Evolutionary conservation across 92 coral and sea anemone genomes (phyloP), one percentile per base, ranked within the genome.

Genomic region (Palythoa grandiflora): DNA sequence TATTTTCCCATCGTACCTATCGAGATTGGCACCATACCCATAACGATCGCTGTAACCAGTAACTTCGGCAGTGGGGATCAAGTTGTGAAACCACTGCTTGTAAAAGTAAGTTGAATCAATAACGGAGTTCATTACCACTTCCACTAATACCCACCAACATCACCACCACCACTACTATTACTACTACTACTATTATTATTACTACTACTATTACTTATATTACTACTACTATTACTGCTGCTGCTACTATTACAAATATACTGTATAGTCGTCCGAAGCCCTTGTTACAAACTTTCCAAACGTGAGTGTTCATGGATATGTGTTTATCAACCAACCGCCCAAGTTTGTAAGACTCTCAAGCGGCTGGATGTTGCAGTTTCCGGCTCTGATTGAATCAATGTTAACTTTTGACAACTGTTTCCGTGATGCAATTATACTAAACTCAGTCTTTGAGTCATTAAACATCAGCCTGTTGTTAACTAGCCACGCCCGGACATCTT

Each of bases 391-490:
- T 19, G 84, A 86, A 70, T 74, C 65, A 50, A 86, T 35, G 51
- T 48, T 20, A 28, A 86, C 84, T 68, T 75, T 86, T 38, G 83
- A 39, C 71, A 75, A 57, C 89, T 73, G 89, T 68, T 86, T 84
- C 60, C 84, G 80, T 15, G 89, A 73, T 54, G 71, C 84, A 21
- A 52, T 86, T 13, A 86, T 86, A 61, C 74, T 59, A 65, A 86
- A 86, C 35, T 86, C 84, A 44, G 89, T 75, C 84, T 86, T 86
- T 11, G 84, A 48, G 51, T 86, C 84, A 73, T 74, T 86, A 55
- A 86, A 72, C 70, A 73, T 28, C 28, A 28, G 28, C 28, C 28
- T 28, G 28, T 28, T 28, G 28, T 28, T 0, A 28, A 28, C 28
- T 28, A 28, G 28, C 28, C 28, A 85, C 3, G 84, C 89, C 21